A percentile compares a stretch with the other conserved stretches of the same genome.
Conservation (phyloP, 1,140 invertebrate genomes). For the Apis mellifera region DNA sequence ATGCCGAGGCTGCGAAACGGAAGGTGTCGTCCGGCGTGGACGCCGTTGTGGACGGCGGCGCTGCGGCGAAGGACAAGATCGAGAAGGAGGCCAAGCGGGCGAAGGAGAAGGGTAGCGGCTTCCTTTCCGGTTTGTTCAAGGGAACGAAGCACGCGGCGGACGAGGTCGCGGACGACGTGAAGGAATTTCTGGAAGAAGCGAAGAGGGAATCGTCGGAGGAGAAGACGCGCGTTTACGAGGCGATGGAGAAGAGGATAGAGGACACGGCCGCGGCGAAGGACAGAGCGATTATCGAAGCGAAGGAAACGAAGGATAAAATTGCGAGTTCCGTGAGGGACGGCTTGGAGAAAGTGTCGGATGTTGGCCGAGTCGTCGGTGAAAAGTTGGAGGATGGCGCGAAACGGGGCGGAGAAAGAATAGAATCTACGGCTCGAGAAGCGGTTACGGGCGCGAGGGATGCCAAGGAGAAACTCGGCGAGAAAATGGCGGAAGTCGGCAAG, state of each 20-base stretch:
- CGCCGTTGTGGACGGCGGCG: neutral
- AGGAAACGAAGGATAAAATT: neutral
- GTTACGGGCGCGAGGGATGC: constrained; percentile 2
- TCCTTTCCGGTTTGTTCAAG: constrained; percentile 63
- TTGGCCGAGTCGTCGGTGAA: neutral
- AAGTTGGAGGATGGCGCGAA: constrained; percentile 13
- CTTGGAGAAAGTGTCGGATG: constrained; percentile 2
- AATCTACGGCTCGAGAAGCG: constrained; percentile 40
- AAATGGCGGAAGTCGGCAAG: neutral
- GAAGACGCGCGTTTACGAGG: constrained; percentile 35
- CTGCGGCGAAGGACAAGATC: constrained; percentile 42
- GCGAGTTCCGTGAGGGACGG: neutral
- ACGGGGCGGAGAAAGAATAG: constrained; percentile 35
- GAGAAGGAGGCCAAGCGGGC: constrained; percentile 55
- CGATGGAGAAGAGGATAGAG: neutral
- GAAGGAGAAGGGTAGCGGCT: constrained; percentile 60
- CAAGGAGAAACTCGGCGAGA: constrained; percentile 26
- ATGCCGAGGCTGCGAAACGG: constrained; percentile 24
- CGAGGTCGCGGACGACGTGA: constrained; percentile 70
- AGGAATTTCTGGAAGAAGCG: constrained; percentile 70
- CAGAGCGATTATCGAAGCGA: neutral
- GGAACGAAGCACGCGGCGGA: constrained; percentile 69
- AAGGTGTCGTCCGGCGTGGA: constrained; percentile 24
- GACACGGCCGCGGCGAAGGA: constrained; percentile 7
- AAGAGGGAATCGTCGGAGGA: constrained; percentile 64